Evolutionary conservation across 1,140 invertebrate genomes (phyloP).

Genomic region (Eriosoma lanigerum): DNA sequence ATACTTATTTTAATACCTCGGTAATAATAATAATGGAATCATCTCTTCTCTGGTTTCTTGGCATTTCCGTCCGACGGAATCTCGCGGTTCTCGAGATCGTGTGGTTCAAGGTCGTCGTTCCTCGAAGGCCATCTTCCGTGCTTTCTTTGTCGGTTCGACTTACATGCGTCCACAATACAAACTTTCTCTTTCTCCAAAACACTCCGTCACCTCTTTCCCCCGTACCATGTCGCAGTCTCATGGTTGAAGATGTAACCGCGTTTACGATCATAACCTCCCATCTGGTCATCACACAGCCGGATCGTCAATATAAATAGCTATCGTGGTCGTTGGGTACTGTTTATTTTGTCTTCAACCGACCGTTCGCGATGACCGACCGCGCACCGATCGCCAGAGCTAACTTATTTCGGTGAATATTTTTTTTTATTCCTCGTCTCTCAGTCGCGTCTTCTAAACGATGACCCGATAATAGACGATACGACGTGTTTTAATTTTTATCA

Average conservation of each 20-base stretch:
- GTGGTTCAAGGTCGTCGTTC: constrained; percentile 37
- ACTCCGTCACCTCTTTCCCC: neutral
- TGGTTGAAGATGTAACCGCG: neutral
- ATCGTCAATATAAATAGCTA: constrained; percentile 22
- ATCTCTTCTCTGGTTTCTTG: no score
- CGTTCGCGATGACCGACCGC: constrained; percentile 33
- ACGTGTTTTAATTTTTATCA: neutral
- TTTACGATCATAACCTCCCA: neutral
- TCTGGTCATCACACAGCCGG: neutral
- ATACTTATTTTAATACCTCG: no score
- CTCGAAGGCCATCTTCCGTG: constrained; percentile 22
- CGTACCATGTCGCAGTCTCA: neutral
- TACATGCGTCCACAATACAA: neutral
- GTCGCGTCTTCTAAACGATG: neutral
- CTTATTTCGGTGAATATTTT: neutral
- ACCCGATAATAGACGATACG: neutral
- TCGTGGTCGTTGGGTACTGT: constrained; percentile 16
- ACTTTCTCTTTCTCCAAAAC: constrained; percentile 40
- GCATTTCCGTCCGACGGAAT: neutral
- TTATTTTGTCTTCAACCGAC: constrained; percentile 33
- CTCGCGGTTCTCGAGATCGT: neutral
- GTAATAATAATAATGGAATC: no score
- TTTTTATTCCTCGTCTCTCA: neutral
- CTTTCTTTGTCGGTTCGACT: constrained; percentile 32
- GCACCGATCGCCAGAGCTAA: neutral